Percentiles rank a stretch among this genome's conserved stretches.
Conservation (phyloP, 2,888 invertebrate genomes). For the Tinea semifulvella region DNA sequence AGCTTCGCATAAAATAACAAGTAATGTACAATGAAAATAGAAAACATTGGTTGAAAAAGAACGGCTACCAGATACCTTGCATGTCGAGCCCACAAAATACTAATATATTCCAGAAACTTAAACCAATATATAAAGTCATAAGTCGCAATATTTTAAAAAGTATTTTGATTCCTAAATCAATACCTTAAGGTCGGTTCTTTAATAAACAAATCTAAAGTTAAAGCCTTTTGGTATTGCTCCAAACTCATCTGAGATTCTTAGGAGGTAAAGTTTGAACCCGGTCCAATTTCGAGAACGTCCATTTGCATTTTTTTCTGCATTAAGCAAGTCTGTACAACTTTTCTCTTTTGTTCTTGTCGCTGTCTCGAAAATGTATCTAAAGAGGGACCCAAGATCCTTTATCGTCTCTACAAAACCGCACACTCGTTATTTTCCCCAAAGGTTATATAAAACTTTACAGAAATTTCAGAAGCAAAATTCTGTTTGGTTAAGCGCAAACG, state of each 20-base stretch:
- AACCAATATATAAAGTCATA: background rate
- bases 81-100: slow-evolving; percentile 33
- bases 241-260: slow-evolving; percentile 31
- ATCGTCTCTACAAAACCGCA: background rate
- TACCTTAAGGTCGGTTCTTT: background rate
- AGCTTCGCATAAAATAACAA: no score
- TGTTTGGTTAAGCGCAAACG: no score
- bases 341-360: slow-evolving; percentile 16
- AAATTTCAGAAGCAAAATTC: no score
- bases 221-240: background rate
- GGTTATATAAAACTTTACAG: no score
- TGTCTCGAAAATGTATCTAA: slow-evolving; percentile 4
- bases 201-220: background rate
- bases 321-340: slow-evolving; percentile 28
- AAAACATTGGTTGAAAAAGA: no score
- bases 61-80: slow-evolving; percentile 35
- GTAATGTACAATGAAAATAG: no score
- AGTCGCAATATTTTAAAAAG: background rate
- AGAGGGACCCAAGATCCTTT: slow-evolving; percentile 2
- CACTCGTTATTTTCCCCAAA: background rate
- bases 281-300: slow-evolving; percentile 44
- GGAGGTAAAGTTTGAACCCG: slow-evolving; percentile 46
- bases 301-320: slow-evolving; percentile 49
- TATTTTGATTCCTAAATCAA: background rate
- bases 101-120: slow-evolving; percentile 2